These are phyloP conservation scores for Paramuricea clavata DNA, from an alignment of 92 coral and sea anemone species.

Conservation along the genomic window DNA sequence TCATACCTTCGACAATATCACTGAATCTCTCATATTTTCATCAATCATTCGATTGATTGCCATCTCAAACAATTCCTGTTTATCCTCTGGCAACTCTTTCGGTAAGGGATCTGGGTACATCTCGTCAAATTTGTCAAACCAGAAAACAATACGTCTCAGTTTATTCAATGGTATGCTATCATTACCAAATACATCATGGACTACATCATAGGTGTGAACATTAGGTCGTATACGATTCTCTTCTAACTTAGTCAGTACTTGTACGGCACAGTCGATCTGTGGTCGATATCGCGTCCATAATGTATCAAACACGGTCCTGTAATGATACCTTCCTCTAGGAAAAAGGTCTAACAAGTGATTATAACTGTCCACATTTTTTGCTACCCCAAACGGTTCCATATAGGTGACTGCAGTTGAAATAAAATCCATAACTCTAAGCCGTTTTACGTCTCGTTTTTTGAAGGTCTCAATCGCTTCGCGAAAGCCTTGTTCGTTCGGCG, in stretches of 20 bases:
- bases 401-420: constrained; percentile 78
- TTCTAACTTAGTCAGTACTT: constrained; percentile 92
- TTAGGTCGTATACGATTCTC: constrained; percentile 88
- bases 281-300: constrained; percentile 97
- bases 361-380: constrained; percentile 81
- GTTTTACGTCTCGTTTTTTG: constrained; percentile 69
- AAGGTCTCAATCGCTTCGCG: constrained; percentile 74
- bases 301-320: constrained; percentile 93
- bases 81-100: constrained; percentile 77
- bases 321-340: constrained; percentile 87
- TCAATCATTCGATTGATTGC: constrained; percentile 86
- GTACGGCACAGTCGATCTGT: constrained; percentile 90
- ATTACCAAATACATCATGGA: constrained; percentile 87
- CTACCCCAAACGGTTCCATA: constrained; percentile 86
- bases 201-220: constrained; percentile 82
- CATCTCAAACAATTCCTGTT: constrained; percentile 78
- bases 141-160: constrained; percentile 85
- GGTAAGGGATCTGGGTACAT: constrained; percentile 98
- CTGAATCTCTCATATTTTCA: constrained; percentile 60
- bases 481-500: constrained; percentile 65
- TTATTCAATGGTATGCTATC: constrained; percentile 97
- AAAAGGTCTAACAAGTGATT: constrained; percentile 83
- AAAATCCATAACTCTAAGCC: constrained; percentile 88
- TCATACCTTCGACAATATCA: constrained; percentile 79
- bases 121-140: constrained; percentile 92